Base-by-base conservation (phyloP, 2,797 vertebrate genomes). In the Pempheris klunzingeri region DNA sequence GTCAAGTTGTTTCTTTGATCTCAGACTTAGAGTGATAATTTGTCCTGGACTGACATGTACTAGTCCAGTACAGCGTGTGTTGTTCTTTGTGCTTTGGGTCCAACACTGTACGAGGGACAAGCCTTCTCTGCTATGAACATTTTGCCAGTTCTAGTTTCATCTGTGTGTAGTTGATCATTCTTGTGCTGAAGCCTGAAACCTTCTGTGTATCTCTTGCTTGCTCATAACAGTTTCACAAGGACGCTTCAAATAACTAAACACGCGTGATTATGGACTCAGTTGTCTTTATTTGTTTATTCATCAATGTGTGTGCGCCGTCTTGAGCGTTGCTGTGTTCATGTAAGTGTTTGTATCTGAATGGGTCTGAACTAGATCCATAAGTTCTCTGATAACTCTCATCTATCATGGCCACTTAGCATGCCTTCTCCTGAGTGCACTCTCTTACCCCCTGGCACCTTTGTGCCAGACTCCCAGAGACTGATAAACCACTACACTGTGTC, bases 1-100 rank as follows among this genome's bases (percentile, higher is more conserved):
- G 80, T 88, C 77, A 83, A 81, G 75, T 43, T 55, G 61, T 67
- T 67, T 68, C 77, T 89, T 89, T 92, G 82, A 90, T 88, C 70
- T 75, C 47, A 61, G 79, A 74, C 77, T 73, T 24, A 17, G 50
- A 62, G 53, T 57, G 52, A 75, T 81, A 17, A 76, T 82, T 81
- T 85, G 46, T 57, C 59, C 50, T 61, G 61, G 61, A 41, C 47
- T 50, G 38, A 63, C 41, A 61, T 58, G 60, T 49, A 14, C 28
- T 52, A 50, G 46, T 61, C 18, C 28, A 34, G 57, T 30, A 65
- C 58, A 75, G 61, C 32, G 20, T 55, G 32, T 71, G 53, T 70
- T 66, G 32, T 71, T 71, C 44, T 77, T 24, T 44, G 22, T 60
- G n/a, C 36, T 55, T 76, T 81, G 44, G 54, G 50, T 53, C 78